Evolutionary conservation across 2,797 vertebrate genomes (phyloP), one percentile per base, ranked within the genome.

Genomic region (Oreochromis grahami): DNA sequence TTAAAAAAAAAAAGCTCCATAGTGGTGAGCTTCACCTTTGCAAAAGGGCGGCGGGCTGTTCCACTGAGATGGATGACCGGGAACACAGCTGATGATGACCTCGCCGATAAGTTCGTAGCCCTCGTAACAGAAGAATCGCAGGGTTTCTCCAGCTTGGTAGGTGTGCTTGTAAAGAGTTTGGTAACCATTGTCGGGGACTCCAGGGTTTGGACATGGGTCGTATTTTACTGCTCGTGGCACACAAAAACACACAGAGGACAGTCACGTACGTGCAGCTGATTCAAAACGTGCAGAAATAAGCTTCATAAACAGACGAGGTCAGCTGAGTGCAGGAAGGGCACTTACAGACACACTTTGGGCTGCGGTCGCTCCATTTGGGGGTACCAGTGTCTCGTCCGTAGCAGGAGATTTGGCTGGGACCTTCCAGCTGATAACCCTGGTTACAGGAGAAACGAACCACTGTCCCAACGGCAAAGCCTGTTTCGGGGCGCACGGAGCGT

Each of bases 71-170:
- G 98, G 98, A 88, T 98, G 98, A 19, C 98, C 98, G 0, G 98
- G 97, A 58, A 98, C 94, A 79, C 98, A 99, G 91, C 95, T 98
- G 90, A 98, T 97, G 29, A 98, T 98, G 83, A 98, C 97, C 89
- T 98, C 97, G 1, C 98, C 98, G 3, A 98, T 97, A 9, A 99
- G 97, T 90, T 98, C 97, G 8, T 98, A 99, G 56, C 98, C 98
- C 86, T 98, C 98, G 0, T 98, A 98, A 89, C 98, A 98, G 96
- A 98, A 98, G 94, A 98, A 98, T 15, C 97, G 97, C 87, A 98
- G 95, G 5, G 97, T 97, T 93, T 98, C 98, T 48, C 98, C 98
- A 0, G 98, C 97, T 92, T 98, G 98, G 95, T 98, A 98, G 92
- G 96, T 97, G 89, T 98, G 98, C 90, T 98, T 98, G 92, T 98